Evolutionary conservation across 2,888 invertebrate genomes (phyloP).

Genomic region (Lycaena phlaeas): DNA sequence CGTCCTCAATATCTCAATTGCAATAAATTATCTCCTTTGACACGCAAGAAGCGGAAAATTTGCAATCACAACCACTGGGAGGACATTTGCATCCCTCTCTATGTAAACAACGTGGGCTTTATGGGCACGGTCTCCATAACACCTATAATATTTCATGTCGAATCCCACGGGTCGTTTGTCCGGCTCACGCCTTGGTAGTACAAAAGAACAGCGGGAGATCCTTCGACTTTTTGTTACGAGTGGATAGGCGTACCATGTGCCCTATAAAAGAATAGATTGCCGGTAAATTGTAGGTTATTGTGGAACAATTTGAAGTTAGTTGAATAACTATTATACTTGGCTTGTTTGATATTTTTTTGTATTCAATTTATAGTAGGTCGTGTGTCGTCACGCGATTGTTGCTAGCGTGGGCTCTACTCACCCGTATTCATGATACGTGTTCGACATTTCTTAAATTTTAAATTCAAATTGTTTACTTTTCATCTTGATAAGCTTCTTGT

Average conservation of each 20-base stretch:
- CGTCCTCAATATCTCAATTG: slow-evolving; percentile 59
- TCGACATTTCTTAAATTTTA: background rate
- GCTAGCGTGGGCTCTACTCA: slow-evolving; percentile 36
- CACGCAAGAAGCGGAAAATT: slow-evolving; percentile 61
- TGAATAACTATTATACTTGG: slow-evolving; percentile 44
- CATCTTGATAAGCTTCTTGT: background rate
- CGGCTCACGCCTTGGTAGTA: slow-evolving; percentile 55
- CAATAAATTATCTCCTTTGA: slow-evolving; percentile 64
- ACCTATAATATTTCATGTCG: slow-evolving; percentile 55
- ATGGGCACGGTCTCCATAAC: slow-evolving; percentile 55
- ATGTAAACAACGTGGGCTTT: slow-evolving; percentile 64
- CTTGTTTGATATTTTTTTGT: slow-evolving; percentile 45
- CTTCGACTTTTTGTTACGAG: slow-evolving; percentile 66
- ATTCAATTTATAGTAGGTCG: slow-evolving; percentile 58
- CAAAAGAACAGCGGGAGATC: slow-evolving; percentile 66
- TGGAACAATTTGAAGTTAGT: slow-evolving; percentile 59
- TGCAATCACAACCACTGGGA: slow-evolving; percentile 46
- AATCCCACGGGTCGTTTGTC: slow-evolving; percentile 62
- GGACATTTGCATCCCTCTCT: slow-evolving; percentile 42
- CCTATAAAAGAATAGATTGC: slow-evolving; percentile 67
- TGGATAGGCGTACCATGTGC: slow-evolving; percentile 62
- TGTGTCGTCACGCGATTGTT: slow-evolving; percentile 59
- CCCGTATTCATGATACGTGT: background rate
- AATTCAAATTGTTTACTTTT: background rate
- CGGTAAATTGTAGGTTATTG: slow-evolving; percentile 68